phyloP scores from a whole-genome alignment of 1,140 invertebrate species.

The Macrocentrus cingulum region DNA sequence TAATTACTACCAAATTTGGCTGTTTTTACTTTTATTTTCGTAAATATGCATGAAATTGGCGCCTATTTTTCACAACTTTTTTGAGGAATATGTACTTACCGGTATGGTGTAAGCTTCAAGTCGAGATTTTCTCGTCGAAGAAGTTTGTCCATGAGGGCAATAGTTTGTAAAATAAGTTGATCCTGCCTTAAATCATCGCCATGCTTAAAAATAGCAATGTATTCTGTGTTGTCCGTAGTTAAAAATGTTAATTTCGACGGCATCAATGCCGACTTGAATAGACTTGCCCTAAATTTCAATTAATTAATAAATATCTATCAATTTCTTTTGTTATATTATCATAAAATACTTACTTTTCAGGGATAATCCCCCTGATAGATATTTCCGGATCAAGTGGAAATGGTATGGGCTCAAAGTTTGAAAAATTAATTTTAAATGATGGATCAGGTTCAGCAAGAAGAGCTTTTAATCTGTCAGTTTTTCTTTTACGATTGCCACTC shows the following conservation, averaged over 20 bases:
- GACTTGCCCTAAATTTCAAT: conserved; percentile 66
- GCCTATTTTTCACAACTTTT: not conserved
- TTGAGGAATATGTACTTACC: conserved; percentile 53
- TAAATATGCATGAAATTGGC: too few species aligned
- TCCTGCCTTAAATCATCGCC: conserved; percentile 99
- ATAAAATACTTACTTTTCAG: conserved; percentile 66
- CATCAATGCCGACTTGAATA: conserved; percentile 98
- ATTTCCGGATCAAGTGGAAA: conserved; percentile 93
- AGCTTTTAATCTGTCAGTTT: conserved; percentile 84
- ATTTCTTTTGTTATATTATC: conserved; percentile 10
- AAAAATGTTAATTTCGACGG: conserved; percentile 94
- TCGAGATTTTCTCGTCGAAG: conserved; percentile 91
- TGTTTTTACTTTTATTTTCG: too few species aligned
- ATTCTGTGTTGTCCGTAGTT: conserved; percentile 80
- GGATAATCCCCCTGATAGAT: conserved; percentile 85
- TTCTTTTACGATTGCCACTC: conserved; percentile 88
- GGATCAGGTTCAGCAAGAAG: conserved; percentile 78
- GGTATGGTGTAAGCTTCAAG: conserved; percentile 93
- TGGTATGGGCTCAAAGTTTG: conserved; percentile 88
- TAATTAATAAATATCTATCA: conserved; percentile 17
- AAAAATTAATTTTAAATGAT: conserved; percentile 84
- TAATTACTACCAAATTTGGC: too few species aligned
- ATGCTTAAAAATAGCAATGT: conserved; percentile 97
- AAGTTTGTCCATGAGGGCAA: conserved; percentile 97
- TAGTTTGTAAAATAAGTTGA: conserved; percentile 96